Percentiles rank a stretch among this genome's conserved stretches.
Evolutionary conservation across 2,797 vertebrate genomes (phyloP).

Genomic region (Schizopygopsis pylzovi): DNA sequence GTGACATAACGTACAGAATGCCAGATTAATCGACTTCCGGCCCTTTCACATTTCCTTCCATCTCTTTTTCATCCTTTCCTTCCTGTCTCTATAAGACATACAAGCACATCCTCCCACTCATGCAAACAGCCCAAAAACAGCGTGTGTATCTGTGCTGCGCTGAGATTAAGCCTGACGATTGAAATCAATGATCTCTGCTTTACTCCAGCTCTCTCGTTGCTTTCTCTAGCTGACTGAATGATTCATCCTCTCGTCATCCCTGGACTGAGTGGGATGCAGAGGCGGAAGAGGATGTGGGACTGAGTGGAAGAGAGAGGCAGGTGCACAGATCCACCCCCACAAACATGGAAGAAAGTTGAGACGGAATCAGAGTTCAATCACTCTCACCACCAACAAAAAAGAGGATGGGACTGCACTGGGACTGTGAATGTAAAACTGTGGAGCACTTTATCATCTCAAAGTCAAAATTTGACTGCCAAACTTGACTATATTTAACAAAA

Average conservation of each 20-base stretch:
- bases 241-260: slow-evolving; percentile 49
- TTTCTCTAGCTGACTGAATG: slow-evolving; percentile 41
- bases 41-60: slow-evolving; percentile 29
- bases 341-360: slow-evolving; percentile 54
- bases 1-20: slow-evolving; percentile 15
- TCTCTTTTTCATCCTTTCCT: slow-evolving; percentile 16
- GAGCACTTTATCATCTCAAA: neutral
- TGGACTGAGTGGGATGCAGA: slow-evolving; percentile 51
- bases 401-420: slow-evolving; percentile 24
- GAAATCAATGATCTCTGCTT: slow-evolving; percentile 46
- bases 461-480: neutral
- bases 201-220: neutral
- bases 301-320: slow-evolving; percentile 52
- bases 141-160: slow-evolving; percentile 20
- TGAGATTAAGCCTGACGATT: slow-evolving; percentile 43
- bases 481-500: neutral
- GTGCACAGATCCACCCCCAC: slow-evolving; percentile 49
- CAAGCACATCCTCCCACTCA: slow-evolving; percentile 42
- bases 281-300: slow-evolving; percentile 45
- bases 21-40: slow-evolving; percentile 7
- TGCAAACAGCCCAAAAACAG: slow-evolving; percentile 26
- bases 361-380: slow-evolving; percentile 32
- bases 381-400: slow-evolving; percentile 1
- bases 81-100: slow-evolving; percentile 38
- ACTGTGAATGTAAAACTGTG: neutral